These are phyloP conservation scores for Leucopsar rothschildi DNA, from an alignment of 2,113 vertebrate species.

Conservation along the genomic window DNA sequence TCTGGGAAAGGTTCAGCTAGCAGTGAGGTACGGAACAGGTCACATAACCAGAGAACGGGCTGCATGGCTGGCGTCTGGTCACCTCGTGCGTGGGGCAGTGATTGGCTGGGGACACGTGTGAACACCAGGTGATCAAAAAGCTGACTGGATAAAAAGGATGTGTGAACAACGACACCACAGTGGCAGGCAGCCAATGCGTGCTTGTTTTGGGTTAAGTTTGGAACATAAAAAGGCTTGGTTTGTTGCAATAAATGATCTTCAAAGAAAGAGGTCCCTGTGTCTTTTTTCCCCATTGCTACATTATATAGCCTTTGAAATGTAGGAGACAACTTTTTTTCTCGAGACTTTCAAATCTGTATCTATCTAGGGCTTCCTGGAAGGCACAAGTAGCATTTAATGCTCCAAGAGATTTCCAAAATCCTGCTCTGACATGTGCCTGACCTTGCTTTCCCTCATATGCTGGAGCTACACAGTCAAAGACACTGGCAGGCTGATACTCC, in stretches of 20 bases:
- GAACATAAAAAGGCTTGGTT: not conserved
- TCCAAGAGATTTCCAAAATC: not conserved
- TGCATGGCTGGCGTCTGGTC: not conserved
- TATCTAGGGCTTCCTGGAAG: not conserved
- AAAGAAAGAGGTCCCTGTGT: fast-evolving
- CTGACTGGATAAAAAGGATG: not conserved
- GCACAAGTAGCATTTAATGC: not conserved
- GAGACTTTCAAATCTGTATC: not conserved
- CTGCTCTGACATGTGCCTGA: not conserved
- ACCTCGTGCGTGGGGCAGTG: not conserved
- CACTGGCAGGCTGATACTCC: not conserved
- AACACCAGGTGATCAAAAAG: not conserved
- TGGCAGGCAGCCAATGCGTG: not conserved
- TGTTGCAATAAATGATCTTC: not conserved
- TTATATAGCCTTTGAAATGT: not conserved
- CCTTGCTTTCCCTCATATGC: fast-evolving
- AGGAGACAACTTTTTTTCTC: not conserved
- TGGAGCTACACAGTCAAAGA: not conserved
- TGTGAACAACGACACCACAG: not conserved
- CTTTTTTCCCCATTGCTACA: not conserved
- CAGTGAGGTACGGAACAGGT: not conserved
- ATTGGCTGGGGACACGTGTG: fast-evolving
- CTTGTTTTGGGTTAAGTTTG: not conserved
- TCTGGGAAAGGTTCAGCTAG: not conserved
- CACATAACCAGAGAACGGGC: fast-evolving